Evolutionary conservation across 1,140 invertebrate species (phyloP).

Genomic region (Atta texana): DNA sequence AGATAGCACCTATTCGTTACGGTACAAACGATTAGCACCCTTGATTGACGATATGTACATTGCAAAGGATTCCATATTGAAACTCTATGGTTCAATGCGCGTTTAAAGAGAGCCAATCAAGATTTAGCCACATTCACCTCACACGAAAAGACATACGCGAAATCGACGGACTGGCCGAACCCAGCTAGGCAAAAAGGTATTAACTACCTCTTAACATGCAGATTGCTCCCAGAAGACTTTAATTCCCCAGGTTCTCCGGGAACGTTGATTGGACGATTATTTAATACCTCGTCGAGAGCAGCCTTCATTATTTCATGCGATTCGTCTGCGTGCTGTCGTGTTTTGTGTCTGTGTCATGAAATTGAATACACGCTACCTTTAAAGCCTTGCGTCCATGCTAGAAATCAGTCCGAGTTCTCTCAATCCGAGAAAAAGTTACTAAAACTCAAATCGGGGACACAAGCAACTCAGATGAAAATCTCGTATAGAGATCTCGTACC

Average conservation of each 20-base stretch:
- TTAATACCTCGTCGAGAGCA: conserved; percentile 79
- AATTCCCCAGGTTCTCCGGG: conserved; percentile 75
- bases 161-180: conserved; percentile 68
- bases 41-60: not conserved
- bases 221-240: conserved; percentile 84
- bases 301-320: conserved; percentile 68
- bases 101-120: conserved; percentile 19
- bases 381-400: too few relatives aligned
- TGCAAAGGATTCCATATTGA: not conserved
- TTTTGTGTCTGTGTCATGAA: not conserved
- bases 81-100: conserved; percentile 16
- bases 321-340: conserved; percentile 23
- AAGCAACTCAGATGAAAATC: not conserved
- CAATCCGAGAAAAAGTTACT: too few relatives aligned
- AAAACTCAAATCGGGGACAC: not conserved
- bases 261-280: conserved; percentile 85
- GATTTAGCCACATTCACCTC: not conserved
- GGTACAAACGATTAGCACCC: not conserved
- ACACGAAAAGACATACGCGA: conserved; percentile 62
- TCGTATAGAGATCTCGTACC: not conserved
- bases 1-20: not conserved
- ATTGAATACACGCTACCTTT: conserved; percentile 21
- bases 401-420: too few relatives aligned
- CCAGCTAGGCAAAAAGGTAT: conserved; percentile 84
- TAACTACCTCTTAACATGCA: conserved; percentile 86